A percentile compares a stretch with the other conserved stretches of the same genome.
Conservation (phyloP, 2,797 vertebrate genomes). For the Myotis myotis region DNA sequence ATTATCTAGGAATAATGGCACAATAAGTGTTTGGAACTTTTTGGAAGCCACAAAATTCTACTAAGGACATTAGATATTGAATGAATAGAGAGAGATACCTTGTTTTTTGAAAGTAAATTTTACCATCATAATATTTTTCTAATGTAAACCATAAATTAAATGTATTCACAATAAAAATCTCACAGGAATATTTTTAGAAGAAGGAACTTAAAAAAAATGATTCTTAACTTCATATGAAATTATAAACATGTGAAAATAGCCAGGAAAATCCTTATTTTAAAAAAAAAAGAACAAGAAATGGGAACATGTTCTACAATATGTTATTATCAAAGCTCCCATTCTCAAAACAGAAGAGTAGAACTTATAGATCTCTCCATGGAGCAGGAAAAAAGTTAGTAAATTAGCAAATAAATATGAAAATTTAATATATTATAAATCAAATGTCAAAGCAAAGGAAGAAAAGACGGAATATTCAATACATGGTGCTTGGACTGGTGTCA, state of each 20-base stretch:
- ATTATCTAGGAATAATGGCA: conserved; percentile 9
- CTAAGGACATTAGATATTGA: conserved; percentile 8
- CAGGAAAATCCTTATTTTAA: background rate
- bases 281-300: background rate
- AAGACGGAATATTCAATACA: conserved; percentile 54
- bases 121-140: background rate
- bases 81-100: background rate
- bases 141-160: conserved; percentile 40
- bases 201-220: background rate
- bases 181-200: background rate
- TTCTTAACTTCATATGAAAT: conserved; percentile 52
- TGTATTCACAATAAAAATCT: conserved; percentile 27
- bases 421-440: conserved; percentile 52
- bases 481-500: conserved; percentile 61
- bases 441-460: conserved; percentile 60
- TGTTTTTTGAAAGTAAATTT: conserved; percentile 9
- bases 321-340: background rate
- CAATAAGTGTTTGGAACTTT: conserved; percentile 24
- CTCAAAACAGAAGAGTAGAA: background rate
- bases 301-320: background rate
- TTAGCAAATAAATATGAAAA: conserved; percentile 55
- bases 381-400: conserved; percentile 53
- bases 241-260: conserved; percentile 48
- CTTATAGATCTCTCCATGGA: background rate
- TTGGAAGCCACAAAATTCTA: background rate